phyloP scores from a whole-genome alignment of 2,888 invertebrate genomes.

The Tineola bisselliella region DNA sequence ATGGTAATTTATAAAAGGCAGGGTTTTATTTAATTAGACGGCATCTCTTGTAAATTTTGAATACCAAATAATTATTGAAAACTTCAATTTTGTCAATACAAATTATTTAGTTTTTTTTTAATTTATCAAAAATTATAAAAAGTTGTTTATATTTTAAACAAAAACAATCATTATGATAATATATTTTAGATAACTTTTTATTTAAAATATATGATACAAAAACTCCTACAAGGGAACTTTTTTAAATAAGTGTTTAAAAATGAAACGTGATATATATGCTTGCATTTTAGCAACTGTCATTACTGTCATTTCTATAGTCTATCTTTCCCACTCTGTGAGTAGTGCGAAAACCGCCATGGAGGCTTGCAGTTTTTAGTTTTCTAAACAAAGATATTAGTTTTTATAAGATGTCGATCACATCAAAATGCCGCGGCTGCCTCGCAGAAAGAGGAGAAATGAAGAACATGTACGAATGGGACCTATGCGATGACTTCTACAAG shows the following conservation, averaged over 20 bases:
- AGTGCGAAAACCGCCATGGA: neutral
- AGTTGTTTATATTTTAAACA: no score
- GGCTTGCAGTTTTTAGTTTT: neutral
- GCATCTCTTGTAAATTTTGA: conserved; percentile 65
- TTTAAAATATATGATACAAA: no score
- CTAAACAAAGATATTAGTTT: neutral
- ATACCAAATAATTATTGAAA: conserved; percentile 34
- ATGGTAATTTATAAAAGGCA: neutral
- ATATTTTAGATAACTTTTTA: no score
- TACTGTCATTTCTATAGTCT: no score
- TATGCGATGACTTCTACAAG: conserved; percentile 38
- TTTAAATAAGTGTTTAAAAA: no score
- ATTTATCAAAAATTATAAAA: no score
- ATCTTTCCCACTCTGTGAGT: no score
- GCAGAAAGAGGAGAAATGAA: conserved; percentile 45
- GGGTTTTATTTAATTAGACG: conserved; percentile 31
- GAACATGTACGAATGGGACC: conserved; percentile 45
- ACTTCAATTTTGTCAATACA: neutral
- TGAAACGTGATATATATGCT: no score
- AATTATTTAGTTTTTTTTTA: neutral
- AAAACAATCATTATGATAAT: no score
- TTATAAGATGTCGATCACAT: neutral
- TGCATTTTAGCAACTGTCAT: no score
- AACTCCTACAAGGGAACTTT: no score
- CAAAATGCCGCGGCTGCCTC: conserved; percentile 46